Percentiles rank a stretch among this genome's conserved stretches.
Conservation (phyloP, 2,113 vertebrate species). For the Eurypyga helias region DNA sequence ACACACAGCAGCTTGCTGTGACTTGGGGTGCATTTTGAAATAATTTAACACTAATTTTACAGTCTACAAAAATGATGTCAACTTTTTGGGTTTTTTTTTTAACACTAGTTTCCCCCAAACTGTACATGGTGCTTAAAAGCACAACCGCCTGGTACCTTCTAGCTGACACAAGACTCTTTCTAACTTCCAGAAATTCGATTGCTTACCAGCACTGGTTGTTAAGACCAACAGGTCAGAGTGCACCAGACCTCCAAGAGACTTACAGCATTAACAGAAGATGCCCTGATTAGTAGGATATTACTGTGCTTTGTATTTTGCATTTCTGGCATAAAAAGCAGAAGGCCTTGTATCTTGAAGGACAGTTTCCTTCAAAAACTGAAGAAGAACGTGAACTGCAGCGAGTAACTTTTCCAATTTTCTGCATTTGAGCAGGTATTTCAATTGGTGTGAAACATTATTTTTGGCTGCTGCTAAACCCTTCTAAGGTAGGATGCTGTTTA, state of each 20-base stretch:
- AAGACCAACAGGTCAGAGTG: not conserved
- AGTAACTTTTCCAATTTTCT: not conserved
- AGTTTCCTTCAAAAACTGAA: not conserved
- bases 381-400: not conserved
- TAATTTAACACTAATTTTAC: conserved; percentile 5
- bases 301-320: not conserved
- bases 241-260: not conserved
- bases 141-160: not conserved
- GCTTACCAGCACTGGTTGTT: not conserved
- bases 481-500: not conserved
- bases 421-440: not conserved
- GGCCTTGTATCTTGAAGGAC: not conserved
- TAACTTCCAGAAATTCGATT: not conserved
- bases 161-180: not conserved
- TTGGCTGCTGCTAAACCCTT: not conserved
- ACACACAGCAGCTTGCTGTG: conserved; percentile 14
- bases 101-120: not conserved
- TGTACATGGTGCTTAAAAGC: not conserved
- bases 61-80: conserved; percentile 2
- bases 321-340: not conserved
- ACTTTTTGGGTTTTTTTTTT: not conserved
- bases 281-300: not conserved
- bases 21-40: conserved; percentile 31
- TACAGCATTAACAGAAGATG: not conserved
- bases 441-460: not conserved